Conservation (phyloP, 2,113 vertebrate species). For the Gymnorhina tibicen region DNA sequence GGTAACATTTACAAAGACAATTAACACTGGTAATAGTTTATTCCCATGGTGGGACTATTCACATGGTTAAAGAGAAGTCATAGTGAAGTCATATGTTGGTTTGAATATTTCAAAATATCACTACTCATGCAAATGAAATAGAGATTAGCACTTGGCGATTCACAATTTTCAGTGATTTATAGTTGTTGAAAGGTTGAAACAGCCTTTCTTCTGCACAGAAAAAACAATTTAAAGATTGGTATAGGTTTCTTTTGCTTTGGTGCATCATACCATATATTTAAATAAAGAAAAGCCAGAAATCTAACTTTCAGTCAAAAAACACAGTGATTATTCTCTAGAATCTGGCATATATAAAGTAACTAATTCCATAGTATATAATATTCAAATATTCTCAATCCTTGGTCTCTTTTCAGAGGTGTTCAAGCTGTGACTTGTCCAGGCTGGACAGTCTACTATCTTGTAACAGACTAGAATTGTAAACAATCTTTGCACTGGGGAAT, state of each 20-base stretch:
- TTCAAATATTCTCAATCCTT: neutral
- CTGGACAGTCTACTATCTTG: accelerated
- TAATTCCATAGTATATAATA: neutral
- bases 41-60: neutral
- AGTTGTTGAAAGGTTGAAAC: neutral
- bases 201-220: neutral
- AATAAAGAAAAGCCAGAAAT: neutral
- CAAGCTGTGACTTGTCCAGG: neutral
- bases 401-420: neutral
- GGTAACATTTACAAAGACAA: neutral
- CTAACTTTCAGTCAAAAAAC: neutral
- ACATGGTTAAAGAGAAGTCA: neutral
- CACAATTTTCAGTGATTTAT: neutral
- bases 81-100: neutral
- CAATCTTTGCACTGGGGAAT: neutral
- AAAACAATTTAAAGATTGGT: neutral
- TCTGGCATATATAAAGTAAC: neutral
- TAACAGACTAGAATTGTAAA: neutral
- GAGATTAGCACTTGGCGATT: neutral
- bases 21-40: neutral
- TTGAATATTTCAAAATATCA: neutral
- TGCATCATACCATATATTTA: neutral
- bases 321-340: neutral
- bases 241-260: neutral
- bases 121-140: neutral